Base-by-base conservation (phyloP, 1,140 invertebrate species). In the Monomorium pharaonis region DNA sequence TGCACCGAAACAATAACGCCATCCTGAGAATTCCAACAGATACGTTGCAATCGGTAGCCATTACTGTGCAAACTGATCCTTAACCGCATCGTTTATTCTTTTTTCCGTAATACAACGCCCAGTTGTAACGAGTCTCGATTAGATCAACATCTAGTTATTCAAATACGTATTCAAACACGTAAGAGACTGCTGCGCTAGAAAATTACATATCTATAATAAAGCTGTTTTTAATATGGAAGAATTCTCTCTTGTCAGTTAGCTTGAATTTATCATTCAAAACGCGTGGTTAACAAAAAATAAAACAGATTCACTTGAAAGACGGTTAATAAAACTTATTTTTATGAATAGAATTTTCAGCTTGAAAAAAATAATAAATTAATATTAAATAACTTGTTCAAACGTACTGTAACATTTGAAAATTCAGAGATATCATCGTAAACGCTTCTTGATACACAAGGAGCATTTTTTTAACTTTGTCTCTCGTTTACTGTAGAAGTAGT, bases 71-170 rank as follows among this genome's bases (percentile, higher is more conserved):
- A 74, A 62, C 67, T 58, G 37, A 58, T 74, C 18, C 27, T 83
- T 60, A 74, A 58, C 74, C 67, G 51, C 18, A 47, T 21, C 27
- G 47, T 60, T 83, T 74, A 74, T 83, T 14, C 67, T 60, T 47
- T 67, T 83, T 83, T 47, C 24, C 37, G 51, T 37, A 16, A 47
- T 72, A 14, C 54, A 74, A 30, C 37, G 27, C 47, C 63, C 63
- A 83, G 24, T 30, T 21, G n/a, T 37, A 24, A 37, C 63, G 14
- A 67, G 54, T 77, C 27, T 2, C 3, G 78, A 74, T 72, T 47
- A 80, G 12, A 80, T 80, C 21, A 80, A 72, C 51, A 83, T 72
- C 67, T 83, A 10, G 42, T 83, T 83, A 83, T 83, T 83, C 24
- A 72, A 81, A 72, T 81, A 24, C 5, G 0, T 27, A 54, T 24